Conservation (phyloP, 2,888 invertebrate genomes). For the Eristalinus aeneus region DNA sequence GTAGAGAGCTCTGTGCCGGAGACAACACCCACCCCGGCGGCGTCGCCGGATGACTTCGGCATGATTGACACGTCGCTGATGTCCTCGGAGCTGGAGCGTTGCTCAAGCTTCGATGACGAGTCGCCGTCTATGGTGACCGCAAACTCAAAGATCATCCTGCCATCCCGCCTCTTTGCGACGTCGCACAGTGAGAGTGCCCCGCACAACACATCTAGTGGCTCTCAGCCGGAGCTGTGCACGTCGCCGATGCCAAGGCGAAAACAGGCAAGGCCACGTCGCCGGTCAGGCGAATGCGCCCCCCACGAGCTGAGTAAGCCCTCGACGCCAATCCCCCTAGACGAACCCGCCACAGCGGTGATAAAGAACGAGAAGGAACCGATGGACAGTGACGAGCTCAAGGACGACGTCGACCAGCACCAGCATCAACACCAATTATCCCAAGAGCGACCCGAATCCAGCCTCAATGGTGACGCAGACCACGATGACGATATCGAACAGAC, state of each 20-base stretch:
- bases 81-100: constrained; percentile 77
- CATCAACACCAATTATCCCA: constrained; percentile 72
- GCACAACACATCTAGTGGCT: constrained; percentile 74
- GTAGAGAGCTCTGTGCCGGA: constrained; percentile 84
- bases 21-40: constrained; percentile 80
- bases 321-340: constrained; percentile 67
- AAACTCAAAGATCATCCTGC: constrained; percentile 78
- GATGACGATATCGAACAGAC: constrained; percentile 71
- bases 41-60: constrained; percentile 79
- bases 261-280: constrained; percentile 91
- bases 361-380: constrained; percentile 81
- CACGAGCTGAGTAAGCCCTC: constrained; percentile 83
- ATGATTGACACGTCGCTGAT: constrained; percentile 77
- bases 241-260: constrained; percentile 92
- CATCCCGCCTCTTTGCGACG: constrained; percentile 79
- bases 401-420: constrained; percentile 77
- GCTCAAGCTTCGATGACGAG: constrained; percentile 81
- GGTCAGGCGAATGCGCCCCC: constrained; percentile 88
- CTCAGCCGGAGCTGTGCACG: constrained; percentile 82
- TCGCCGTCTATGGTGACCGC: constrained; percentile 80
- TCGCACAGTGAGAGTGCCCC: constrained; percentile 80
- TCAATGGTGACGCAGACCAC: constrained; percentile 52
- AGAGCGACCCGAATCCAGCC: constrained; percentile 52
- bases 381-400: constrained; percentile 81
- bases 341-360: constrained; percentile 75